These are phyloP conservation scores for Oncorhynchus kisutch DNA, from an alignment of 2,113 vertebrate genomes.

Conservation along the genomic window DNA sequence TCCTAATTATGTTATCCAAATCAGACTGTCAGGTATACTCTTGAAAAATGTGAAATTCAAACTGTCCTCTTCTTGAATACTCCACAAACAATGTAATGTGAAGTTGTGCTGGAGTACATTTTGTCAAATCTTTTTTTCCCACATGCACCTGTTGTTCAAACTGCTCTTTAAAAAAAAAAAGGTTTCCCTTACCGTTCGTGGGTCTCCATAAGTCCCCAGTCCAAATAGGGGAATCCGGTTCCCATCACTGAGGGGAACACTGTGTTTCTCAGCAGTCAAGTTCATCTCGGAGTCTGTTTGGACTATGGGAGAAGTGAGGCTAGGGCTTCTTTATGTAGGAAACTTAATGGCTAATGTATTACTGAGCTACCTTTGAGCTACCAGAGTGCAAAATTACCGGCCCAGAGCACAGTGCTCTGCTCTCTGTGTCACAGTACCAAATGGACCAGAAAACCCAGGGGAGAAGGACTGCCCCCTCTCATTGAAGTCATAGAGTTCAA, in stretches of 20 bases:
- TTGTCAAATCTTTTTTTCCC: background rate
- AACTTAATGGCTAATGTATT: slow-evolving; percentile 1
- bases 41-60: too few relatives aligned
- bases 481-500: too few relatives aligned
- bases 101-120: background rate
- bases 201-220: slow-evolving; percentile 85
- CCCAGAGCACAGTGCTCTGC: too few relatives aligned
- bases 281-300: slow-evolving; percentile 56
- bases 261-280: slow-evolving; percentile 74
- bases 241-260: slow-evolving; percentile 80
- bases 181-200: slow-evolving; percentile 72
- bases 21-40: background rate
- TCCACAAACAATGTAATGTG: too few relatives aligned
- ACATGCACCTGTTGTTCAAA: background rate
- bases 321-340: background rate
- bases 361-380: background rate
- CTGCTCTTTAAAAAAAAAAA: background rate
- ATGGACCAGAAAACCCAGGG: background rate
- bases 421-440: background rate
- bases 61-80: too few relatives aligned
- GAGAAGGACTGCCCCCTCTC: background rate
- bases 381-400: background rate
- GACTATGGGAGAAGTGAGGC: background rate
- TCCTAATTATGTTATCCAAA: background rate
- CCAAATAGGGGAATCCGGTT: slow-evolving; percentile 85